Evolutionary conservation across 2,113 vertebrate species (phyloP).

Genomic region (Cyprinus carpio): DNA sequence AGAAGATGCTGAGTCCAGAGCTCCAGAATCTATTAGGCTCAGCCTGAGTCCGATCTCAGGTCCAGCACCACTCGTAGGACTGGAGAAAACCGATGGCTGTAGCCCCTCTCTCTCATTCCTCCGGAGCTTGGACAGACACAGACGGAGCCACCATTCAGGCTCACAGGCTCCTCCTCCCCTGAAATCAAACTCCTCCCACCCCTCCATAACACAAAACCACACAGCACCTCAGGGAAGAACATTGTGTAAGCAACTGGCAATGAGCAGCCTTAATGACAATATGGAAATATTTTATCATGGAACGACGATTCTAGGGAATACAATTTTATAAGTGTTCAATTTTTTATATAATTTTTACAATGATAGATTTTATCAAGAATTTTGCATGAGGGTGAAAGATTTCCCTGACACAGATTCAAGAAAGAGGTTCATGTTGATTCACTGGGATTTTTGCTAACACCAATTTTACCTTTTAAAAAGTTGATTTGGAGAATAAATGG

Average conservation of each 20-base stretch:
- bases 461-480: not conserved
- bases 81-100: conserved; percentile 77
- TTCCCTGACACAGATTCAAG: not conserved
- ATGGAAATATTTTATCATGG: not conserved
- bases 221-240: conserved; percentile 43
- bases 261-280: not conserved
- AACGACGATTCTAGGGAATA: not conserved
- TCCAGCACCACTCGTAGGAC: conserved; percentile 88
- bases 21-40: conserved; percentile 78
- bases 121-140: conserved; percentile 69
- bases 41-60: conserved; percentile 85
- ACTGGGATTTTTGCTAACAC: not conserved
- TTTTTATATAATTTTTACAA: not conserved
- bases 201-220: not conserved
- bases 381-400: not conserved
- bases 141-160: conserved; percentile 64
- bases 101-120: conserved; percentile 66
- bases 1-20: conserved; percentile 81
- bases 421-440: not conserved
- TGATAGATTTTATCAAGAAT: not conserved
- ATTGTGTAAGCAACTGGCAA: conserved; percentile 46
- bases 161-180: conserved; percentile 67
- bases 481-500: not conserved
- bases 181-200: not conserved
- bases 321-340: not conserved